These are phyloP conservation scores for Hedya salicella DNA, from an alignment of 2,888 invertebrate species.

Conservation along the genomic window DNA sequence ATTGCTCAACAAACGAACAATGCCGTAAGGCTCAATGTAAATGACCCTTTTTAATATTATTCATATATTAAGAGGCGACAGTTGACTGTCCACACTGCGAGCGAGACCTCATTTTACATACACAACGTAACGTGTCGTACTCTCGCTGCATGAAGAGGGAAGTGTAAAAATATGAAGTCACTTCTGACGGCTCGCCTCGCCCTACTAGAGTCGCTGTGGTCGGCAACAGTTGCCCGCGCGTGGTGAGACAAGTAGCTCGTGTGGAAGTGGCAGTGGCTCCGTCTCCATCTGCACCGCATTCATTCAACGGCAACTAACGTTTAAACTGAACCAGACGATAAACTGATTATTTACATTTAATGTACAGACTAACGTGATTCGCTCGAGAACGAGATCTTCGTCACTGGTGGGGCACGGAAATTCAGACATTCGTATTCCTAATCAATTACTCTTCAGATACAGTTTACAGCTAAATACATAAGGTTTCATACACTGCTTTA, in stretches of 20 bases:
- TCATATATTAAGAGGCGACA: background rate
- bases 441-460: conserved; percentile 69
- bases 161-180: too few species aligned
- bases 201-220: background rate
- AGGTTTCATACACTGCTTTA: conserved; percentile 72
- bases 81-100: background rate
- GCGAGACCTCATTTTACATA: background rate
- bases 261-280: background rate
- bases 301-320: conserved; percentile 7
- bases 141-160: background rate
- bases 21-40: conserved; percentile 1
- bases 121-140: background rate
- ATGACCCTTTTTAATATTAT: conserved; percentile 13
- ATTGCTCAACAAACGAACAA: conserved; percentile 21
- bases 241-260: background rate
- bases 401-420: conserved; percentile 65
- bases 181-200: too few species aligned
- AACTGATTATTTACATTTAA: conserved; percentile 35
- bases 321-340: conserved; percentile 21
- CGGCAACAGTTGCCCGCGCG: conserved; percentile 1
- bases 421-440: conserved; percentile 72
- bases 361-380: conserved; percentile 37
- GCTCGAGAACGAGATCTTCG: conserved; percentile 50
- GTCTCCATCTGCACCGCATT: background rate
- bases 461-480: conserved; percentile 81